Conservation (phyloP, 2,888 invertebrate species). For the Ochropleura leucogaster region DNA sequence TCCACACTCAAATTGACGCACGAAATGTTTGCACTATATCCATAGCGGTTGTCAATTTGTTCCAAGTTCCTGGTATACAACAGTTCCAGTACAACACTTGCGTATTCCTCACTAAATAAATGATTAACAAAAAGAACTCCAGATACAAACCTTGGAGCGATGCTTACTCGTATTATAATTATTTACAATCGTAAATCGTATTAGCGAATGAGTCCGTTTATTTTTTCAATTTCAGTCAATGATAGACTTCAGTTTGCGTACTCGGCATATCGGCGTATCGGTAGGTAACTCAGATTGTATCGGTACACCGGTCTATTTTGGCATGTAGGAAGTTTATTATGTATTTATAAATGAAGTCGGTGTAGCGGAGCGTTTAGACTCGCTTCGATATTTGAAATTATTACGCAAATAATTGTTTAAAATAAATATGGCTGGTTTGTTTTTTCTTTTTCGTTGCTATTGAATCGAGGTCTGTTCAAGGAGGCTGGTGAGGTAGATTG, state of each 20-base stretch:
- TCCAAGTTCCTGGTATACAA: conserved; percentile 42
- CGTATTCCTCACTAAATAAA: conserved; percentile 60
- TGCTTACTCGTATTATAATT: conserved; percentile 77
- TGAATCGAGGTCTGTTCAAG: conserved; percentile 49
- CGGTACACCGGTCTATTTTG: conserved; percentile 70
- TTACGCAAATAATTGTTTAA: conserved; percentile 62
- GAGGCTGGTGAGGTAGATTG: conserved; percentile 24
- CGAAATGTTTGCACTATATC: conserved; percentile 52
- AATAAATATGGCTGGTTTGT: conserved; percentile 53
- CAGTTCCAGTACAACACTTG: conserved; percentile 1
- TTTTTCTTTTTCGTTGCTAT: conserved; percentile 49
- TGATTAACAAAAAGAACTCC: conserved; percentile 67
- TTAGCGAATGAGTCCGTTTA: conserved; percentile 80
- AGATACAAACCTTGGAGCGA: conserved; percentile 69
- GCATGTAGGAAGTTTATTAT: conserved; percentile 72
- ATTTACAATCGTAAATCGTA: conserved; percentile 84
- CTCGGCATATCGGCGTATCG: conserved; percentile 66
- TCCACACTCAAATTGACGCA: conserved; percentile 19
- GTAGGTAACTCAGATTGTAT: conserved; percentile 67
- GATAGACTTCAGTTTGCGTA: conserved; percentile 70
- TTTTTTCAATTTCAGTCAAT: conserved; percentile 81
- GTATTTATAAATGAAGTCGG: conserved; percentile 72
- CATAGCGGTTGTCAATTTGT: conserved; percentile 61
- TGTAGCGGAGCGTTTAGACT: conserved; percentile 58
- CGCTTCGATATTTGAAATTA: conserved; percentile 54